Evolutionary conservation across 2,888 invertebrate species (phyloP).

Genomic region (Hedychridium roseum): DNA sequence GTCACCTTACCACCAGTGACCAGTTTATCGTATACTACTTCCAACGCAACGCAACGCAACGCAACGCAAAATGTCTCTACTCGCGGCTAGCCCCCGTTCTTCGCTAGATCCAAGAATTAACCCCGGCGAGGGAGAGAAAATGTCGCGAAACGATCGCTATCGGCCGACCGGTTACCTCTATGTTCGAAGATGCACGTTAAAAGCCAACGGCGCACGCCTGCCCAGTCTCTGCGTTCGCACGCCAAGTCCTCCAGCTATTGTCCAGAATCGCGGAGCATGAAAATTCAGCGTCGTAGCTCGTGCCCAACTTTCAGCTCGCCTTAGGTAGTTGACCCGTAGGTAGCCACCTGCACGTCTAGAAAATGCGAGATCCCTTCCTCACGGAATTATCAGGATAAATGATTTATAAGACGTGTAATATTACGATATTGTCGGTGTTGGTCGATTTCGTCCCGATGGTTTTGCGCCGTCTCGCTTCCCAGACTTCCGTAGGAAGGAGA

Average conservation of each 20-base stretch:
- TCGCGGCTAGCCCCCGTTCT: too few species aligned
- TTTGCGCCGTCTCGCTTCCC: neutral
- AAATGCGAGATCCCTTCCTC: too few species aligned
- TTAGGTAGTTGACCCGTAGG: neutral
- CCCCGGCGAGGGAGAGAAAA: constrained; percentile 8
- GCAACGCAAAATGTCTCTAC: too few species aligned
- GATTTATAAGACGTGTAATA: too few species aligned
- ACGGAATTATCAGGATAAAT: too few species aligned
- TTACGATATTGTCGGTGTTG: neutral
- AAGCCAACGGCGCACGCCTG: constrained; percentile 27
- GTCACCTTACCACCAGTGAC: constrained; percentile 33
- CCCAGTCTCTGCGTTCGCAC: constrained; percentile 33
- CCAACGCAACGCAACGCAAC: constrained; percentile 3
- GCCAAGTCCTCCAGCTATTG: constrained; percentile 34
- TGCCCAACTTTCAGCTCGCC: constrained; percentile 32
- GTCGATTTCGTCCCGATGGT: neutral
- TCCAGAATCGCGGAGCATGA: constrained; percentile 52
- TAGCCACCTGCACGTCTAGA: neutral
- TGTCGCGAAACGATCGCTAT: neutral
- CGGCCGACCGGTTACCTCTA: neutral
- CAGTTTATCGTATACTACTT: constrained; percentile 11
- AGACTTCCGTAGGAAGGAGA: too few species aligned
- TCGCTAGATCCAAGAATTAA: too few species aligned
- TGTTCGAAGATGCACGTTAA: constrained; percentile 20
- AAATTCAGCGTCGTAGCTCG: constrained; percentile 43